Evolutionary conservation across 1,140 invertebrate genomes (phyloP), one percentile per base, ranked within the genome.

Genomic region (Drosophila subobscura): DNA sequence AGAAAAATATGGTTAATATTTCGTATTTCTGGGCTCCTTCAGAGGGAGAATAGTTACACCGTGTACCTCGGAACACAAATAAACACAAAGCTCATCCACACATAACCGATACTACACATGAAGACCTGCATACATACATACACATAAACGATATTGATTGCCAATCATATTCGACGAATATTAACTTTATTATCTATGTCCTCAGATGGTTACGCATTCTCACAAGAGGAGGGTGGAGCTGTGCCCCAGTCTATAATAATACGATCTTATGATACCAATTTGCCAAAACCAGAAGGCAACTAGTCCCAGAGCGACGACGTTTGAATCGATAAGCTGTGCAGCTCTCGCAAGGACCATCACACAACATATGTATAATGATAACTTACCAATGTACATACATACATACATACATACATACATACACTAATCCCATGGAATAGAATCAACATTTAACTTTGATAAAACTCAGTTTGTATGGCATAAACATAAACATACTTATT

Each of bases 171-270:
- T 1, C 3, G 27, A 41, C 2, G 4, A 47, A 42, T 50, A 25
- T 12, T 51, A 20, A 64, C 44, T 25, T 12, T 29, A 2, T 16
- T 23, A 8, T 73, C 22, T 65, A 10, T 42, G 3, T 66, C 5
- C 72, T 22, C 61, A 99, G 97, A 98, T 95, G 98, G 98, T 65
- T 99, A 97, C 93, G 98, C 98, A 68, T 99, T 99, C 93, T 99
- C 98, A 14, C 98, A 99, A 96, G 98, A 99, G 93, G 98, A 99
- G 94, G 96, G 97, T 91, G 98, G 97, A 65, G 96, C 95, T 79
- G 96, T 99, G 44, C 95, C 96, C 22, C 97, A 99, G 92, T 96
- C 97, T 49, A 96, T 97, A 80, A 94, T 98, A 75, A 98, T 99
- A 90, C 94, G 97, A 90, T 96, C 96, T 25, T 98, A 98, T 94